phyloP scores from a whole-genome alignment of 1,140 invertebrate species.

The Orchestia grillus region DNA sequence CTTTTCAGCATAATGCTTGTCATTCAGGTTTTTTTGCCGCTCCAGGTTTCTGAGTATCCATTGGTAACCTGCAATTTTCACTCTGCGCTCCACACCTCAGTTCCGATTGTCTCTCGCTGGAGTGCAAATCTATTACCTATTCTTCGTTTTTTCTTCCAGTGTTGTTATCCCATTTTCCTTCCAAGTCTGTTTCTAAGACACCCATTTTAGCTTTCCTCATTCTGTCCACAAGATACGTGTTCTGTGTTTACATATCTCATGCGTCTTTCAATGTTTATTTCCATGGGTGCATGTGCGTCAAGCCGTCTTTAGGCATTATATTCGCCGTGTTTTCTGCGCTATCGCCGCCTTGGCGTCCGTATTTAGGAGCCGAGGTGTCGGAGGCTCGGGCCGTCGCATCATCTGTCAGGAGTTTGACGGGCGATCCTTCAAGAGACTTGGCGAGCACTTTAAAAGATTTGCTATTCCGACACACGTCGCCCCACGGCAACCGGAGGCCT shows the following conservation, averaged over 20 bases:
- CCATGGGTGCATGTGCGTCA: background rate
- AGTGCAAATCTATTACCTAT: background rate
- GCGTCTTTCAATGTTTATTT: background rate
- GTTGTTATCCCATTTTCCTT: background rate
- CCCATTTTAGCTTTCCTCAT: background rate
- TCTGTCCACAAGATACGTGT: background rate
- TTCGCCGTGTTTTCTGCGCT: background rate
- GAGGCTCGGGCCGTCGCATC: background rate
- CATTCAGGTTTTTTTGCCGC: background rate
- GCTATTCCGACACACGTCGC: constrained; percentile 25
- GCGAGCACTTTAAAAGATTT: constrained; percentile 52
- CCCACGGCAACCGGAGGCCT: background rate
- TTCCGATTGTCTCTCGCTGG: background rate
- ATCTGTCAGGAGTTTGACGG: constrained; percentile 52
- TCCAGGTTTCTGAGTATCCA: background rate
- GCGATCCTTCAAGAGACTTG: constrained; percentile 30
- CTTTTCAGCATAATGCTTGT: background rate
- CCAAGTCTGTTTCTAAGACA: background rate
- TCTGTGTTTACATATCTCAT: background rate
- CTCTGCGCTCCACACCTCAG: background rate
- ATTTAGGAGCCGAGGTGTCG: background rate
- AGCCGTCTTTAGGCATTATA: background rate
- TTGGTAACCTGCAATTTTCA: background rate
- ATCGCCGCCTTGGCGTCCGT: constrained; percentile 1
- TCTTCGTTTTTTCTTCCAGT: background rate